Evolutionary conservation across 2,113 vertebrate genomes (phyloP).

Genomic region (Neolamprologus variostigma): DNA sequence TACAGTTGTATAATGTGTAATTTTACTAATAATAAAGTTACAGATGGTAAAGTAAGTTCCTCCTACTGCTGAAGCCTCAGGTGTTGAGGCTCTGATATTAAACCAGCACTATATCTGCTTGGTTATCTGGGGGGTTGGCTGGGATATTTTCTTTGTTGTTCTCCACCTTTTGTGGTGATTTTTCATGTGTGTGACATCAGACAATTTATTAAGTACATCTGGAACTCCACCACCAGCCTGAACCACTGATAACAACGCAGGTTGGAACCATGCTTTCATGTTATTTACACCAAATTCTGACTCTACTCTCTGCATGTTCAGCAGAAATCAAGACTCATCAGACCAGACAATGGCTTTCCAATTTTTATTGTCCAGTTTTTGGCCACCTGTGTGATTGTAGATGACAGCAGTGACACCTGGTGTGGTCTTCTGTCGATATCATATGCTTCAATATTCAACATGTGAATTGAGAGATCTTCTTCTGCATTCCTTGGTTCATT

Average conservation of each 20-base stretch:
- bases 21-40: background rate
- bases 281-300: background rate
- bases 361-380: background rate
- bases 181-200: background rate
- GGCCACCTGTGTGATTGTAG: background rate
- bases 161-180: background rate
- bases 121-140: background rate
- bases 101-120: fast-evolving
- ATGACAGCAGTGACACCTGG: background rate
- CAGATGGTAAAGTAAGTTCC: background rate
- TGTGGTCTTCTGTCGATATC: fast-evolving
- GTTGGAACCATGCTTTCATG: background rate
- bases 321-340: background rate
- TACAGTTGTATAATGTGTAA: background rate
- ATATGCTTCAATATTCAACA: fast-evolving
- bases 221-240: background rate
- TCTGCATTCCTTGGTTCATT: background rate
- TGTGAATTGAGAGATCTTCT: background rate
- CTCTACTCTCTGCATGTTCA: background rate
- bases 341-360: background rate
- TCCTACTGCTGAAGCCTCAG: background rate
- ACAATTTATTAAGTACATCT: background rate
- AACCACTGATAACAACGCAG: background rate
- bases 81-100: background rate
- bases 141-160: background rate